These are phyloP conservation scores for Leptoclinus maculatus DNA, from an alignment of 2,797 vertebrate genomes.

Conservation along the genomic window DNA sequence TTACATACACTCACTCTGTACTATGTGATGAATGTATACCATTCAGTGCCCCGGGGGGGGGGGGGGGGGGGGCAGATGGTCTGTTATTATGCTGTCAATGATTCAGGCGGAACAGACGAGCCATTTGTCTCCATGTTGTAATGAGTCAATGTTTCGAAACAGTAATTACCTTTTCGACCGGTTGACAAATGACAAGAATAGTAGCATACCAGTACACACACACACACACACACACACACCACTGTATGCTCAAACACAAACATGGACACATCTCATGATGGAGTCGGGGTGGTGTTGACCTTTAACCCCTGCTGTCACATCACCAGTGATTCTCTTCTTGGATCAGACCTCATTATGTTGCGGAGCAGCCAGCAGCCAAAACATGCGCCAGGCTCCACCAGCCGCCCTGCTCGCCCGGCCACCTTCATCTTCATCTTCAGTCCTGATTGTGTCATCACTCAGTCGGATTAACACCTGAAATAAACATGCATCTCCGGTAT, in stretches of 20 bases:
- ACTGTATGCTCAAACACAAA: not conserved
- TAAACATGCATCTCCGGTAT: slow-evolving; percentile 4
- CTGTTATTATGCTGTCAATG: slow-evolving; percentile 75
- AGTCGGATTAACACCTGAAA: slow-evolving; percentile 12
- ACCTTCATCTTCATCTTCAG: slow-evolving; percentile 5
- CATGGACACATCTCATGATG: slow-evolving; percentile 10
- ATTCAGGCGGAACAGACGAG: slow-evolving; percentile 70
- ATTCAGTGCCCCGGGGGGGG: slow-evolving; percentile 52
- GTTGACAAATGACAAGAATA: slow-evolving; percentile 83
- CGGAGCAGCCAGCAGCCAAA: slow-evolving; percentile 28
- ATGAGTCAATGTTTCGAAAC: slow-evolving; percentile 77
- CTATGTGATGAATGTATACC: slow-evolving; percentile 68
- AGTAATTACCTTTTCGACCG: slow-evolving; percentile 74
- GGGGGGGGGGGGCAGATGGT: slow-evolving; percentile 47
- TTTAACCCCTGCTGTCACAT: slow-evolving; percentile 76
- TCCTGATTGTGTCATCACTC: slow-evolving; percentile 6
- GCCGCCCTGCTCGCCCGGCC: not conserved
- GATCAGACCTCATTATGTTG: slow-evolving; percentile 77
- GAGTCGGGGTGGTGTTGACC: slow-evolving; percentile 72
- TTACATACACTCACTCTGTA: slow-evolving; percentile 44
- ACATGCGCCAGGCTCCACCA: slow-evolving; percentile 65
- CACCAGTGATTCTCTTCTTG: slow-evolving; percentile 81
- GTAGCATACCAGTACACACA: slow-evolving; percentile 25
- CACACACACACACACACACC: not conserved
- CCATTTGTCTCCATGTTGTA: slow-evolving; percentile 79